Base-by-base conservation (phyloP, 2,888 invertebrate species). In the Epistrophe eligans region DNA sequence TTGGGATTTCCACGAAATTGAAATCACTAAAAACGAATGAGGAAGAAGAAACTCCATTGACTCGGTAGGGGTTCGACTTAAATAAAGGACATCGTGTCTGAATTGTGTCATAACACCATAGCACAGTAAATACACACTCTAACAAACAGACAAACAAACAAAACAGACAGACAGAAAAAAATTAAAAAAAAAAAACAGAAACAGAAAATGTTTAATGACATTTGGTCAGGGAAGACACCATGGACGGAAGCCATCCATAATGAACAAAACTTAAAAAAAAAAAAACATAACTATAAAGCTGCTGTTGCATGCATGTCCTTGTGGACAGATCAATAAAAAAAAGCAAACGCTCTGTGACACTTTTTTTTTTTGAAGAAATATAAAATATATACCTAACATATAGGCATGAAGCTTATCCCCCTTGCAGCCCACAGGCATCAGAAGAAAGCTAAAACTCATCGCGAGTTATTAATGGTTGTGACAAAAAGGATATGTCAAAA, bases 151-250 rank as follows among this genome's bases (percentile, higher is more conserved):
- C 35, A 66, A 24, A 67, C 38, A 67, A 6, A 38, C 67, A 52
- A 19, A 24, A 24, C 43, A 43, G 43, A 24, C 43, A 62, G 13
- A 45, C 15, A 55, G 24, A 19, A 55, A 52, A 70, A 70, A 48
- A 15, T 19, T 48, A 50, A 13, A 62, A 40, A 24, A 62, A 15
- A 58, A 60, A 82, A 62, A 40, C 15, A 62, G 4, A 52, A 60
- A 82, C 74, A 82, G 79, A 83, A 90, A 91, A 90, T 88, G 89
- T 81, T 90, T 91, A 91, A 91, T 91, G 91, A 89, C 89, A 80
- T 81, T 89, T 89, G 89, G 89, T 90, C 91, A 91, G 91, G 91
- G 89, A 89, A 88, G 77, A 85, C 81, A 84, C 77, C 67, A 72
- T 85, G 74, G 77, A 81, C 88, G 82, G 88, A 77, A 81, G 82